Conservation (phyloP, 2,888 invertebrate species). For the Acanthosoma haemorrhoidale region DNA sequence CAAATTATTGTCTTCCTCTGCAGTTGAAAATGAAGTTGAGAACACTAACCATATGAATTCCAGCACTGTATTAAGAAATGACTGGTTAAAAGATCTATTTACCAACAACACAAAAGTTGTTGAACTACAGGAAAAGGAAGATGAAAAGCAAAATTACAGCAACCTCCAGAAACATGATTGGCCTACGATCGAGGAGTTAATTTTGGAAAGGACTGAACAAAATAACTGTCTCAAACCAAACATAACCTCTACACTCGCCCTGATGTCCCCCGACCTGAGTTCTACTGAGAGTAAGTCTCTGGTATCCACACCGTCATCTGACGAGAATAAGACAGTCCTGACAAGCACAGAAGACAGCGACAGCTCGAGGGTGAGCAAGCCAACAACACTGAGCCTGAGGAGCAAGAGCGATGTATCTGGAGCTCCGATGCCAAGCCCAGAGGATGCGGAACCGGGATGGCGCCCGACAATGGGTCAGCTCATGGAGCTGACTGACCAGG, state of each 20-base stretch:
- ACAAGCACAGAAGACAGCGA: slow-evolving; percentile 18
- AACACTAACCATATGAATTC: neutral
- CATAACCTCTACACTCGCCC: slow-evolving; percentile 39
- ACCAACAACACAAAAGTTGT: neutral
- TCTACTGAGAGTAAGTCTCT: slow-evolving; percentile 37
- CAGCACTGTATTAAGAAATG: neutral
- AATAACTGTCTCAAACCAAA: slow-evolving; percentile 23
- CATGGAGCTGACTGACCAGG: slow-evolving; percentile 39
- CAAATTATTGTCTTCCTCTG: neutral
- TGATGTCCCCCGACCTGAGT: slow-evolving; percentile 39
- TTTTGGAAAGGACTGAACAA: neutral
- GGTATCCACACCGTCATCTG: slow-evolving; percentile 36
- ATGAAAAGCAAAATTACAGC: neutral
- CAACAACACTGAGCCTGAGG: neutral
- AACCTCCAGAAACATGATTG: slow-evolving; percentile 6
- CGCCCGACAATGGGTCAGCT: slow-evolving; percentile 40
- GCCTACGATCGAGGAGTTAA: slow-evolving; percentile 31
- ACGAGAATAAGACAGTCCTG: slow-evolving; percentile 27
- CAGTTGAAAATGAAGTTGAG: slow-evolving; percentile 1
- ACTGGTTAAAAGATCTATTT: slow-evolving; percentile 30
- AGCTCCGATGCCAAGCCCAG: slow-evolving; percentile 39
- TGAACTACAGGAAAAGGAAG: neutral
- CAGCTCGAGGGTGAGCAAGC: slow-evolving; percentile 4
- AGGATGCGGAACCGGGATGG: slow-evolving; percentile 40
- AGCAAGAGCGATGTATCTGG: neutral